Evolutionary conservation across 2,113 vertebrate species (phyloP).

Genomic region (Cromileptes altivelis): DNA sequence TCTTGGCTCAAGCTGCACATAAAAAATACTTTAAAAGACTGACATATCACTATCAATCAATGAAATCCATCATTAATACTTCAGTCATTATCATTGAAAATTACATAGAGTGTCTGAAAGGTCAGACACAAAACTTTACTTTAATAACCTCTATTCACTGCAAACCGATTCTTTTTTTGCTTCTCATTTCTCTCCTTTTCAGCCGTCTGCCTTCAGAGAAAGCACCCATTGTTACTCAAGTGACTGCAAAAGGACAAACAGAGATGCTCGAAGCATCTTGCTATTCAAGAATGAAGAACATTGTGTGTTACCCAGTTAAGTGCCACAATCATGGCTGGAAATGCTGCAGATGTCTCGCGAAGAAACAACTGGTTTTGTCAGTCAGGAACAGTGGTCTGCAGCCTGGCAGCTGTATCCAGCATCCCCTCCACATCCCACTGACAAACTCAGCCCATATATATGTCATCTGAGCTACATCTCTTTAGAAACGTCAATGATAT

Average conservation of each 20-base stretch:
- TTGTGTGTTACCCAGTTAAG: not conserved
- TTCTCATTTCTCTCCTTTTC: not conserved
- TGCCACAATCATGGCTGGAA: too few relatives aligned
- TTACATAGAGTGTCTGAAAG: slow-evolving; percentile 22
- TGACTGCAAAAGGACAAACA: not conserved
- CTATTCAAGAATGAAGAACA: not conserved
- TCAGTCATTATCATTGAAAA: slow-evolving; percentile 19
- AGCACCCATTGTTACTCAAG: not conserved
- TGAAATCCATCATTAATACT: slow-evolving; percentile 6
- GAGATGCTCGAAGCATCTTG: not conserved
- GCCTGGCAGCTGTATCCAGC: too few relatives aligned
- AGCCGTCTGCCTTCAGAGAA: not conserved
- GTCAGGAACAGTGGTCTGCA: too few relatives aligned
- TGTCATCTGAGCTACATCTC: too few relatives aligned
- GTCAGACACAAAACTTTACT: slow-evolving; percentile 10
- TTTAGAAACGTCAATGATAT: too few relatives aligned
- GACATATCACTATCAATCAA: slow-evolving; percentile 3
- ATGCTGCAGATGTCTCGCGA: too few relatives aligned
- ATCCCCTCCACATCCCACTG: too few relatives aligned
- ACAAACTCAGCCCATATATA: too few relatives aligned
- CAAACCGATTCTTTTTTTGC: not conserved
- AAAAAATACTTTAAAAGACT: not conserved
- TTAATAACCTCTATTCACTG: not conserved
- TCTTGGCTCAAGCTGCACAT: slow-evolving; percentile 5
- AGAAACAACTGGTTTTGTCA: too few relatives aligned